A percentile compares a stretch with the other conserved stretches of the same genome.
These are phyloP conservation scores for Cantharis rufa DNA, from an alignment of 2,888 invertebrate species.

Conservation along the genomic window DNA sequence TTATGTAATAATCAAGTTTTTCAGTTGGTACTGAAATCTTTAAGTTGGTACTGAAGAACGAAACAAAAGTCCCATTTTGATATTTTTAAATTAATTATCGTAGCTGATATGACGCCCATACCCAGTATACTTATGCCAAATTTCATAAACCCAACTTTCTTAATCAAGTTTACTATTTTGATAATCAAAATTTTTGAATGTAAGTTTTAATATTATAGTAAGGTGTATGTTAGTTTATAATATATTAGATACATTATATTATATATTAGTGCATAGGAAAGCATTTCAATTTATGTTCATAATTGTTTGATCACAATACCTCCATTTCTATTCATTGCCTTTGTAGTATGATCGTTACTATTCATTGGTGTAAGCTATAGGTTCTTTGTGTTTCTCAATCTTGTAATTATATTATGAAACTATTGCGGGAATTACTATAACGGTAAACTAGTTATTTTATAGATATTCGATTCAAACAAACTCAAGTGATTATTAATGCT, in stretches of 20 bases:
- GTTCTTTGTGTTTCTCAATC: not conserved
- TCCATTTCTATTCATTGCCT: not conserved
- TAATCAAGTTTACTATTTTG: too few species aligned
- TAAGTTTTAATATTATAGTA: too few species aligned
- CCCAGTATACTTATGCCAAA: too few species aligned
- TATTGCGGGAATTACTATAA: not conserved
- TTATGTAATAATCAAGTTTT: too few species aligned
- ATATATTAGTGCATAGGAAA: not conserved
- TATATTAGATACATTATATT: not conserved
- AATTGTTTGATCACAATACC: not conserved
- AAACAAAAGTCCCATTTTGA: too few species aligned
- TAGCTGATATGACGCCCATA: too few species aligned
- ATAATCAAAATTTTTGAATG: too few species aligned
- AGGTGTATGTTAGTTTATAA: too few species aligned
- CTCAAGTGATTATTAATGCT: not conserved
- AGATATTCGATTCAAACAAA: not conserved
- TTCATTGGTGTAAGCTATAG: not conserved
- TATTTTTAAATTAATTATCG: too few species aligned
- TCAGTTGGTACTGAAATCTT: too few species aligned
- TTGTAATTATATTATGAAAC: not conserved
- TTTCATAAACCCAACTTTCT: too few species aligned
- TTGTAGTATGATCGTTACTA: not conserved
- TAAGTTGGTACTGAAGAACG: too few species aligned
- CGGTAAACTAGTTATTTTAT: not conserved
- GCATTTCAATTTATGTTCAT: not conserved